phyloP scores from a whole-genome alignment of 2,797 vertebrate genomes.

The Trachurus trachurus region DNA sequence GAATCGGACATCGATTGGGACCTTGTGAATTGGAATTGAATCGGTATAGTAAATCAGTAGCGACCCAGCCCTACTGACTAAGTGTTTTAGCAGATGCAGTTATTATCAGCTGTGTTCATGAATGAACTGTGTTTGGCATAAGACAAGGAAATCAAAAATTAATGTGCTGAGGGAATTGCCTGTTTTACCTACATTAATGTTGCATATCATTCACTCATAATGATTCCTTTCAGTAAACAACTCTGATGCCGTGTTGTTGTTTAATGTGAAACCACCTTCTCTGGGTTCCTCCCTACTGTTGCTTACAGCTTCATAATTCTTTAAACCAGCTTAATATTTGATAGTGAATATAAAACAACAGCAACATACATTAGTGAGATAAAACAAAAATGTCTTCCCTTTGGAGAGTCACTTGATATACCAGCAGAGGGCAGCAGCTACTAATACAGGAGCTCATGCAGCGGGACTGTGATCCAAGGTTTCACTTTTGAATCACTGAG shows the following conservation, averaged over 20 bases:
- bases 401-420: background rate
- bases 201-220: background rate
- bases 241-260: background rate
- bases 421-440: slow-evolving; percentile 79
- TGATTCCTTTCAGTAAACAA: background rate
- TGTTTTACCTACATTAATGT: background rate
- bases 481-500: slow-evolving; percentile 6
- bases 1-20: no score
- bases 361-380: background rate
- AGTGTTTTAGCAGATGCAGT: background rate
- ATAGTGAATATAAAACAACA: background rate
- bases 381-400: background rate
- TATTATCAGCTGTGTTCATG: background rate
- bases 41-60: no score
- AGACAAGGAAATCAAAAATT: background rate
- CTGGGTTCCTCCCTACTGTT: background rate
- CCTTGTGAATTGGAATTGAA: no score
- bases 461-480: background rate
- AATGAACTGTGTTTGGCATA: background rate
- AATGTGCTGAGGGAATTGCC: background rate
- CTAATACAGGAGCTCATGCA: slow-evolving; percentile 28
- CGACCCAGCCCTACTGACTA: background rate
- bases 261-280: background rate
- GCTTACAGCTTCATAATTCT: background rate
- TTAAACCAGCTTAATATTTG: background rate